Base-by-base conservation (phyloP, 2,888 invertebrate genomes). In the Chymomyza fuscimana region DNA sequence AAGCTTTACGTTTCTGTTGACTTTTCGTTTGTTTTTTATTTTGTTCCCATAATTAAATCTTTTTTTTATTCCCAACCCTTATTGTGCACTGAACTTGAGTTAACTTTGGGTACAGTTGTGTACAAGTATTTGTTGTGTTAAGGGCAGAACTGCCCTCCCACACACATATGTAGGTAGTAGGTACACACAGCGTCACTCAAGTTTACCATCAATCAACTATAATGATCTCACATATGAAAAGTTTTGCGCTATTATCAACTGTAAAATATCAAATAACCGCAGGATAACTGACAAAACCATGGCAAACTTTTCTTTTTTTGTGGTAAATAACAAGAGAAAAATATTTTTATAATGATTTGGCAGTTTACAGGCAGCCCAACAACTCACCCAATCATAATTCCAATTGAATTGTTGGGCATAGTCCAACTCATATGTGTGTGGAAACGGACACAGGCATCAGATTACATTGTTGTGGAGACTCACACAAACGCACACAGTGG, bases 181-280 rank as follows among this genome's bases (percentile, higher is more conserved):
- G 69, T 81, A 80, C 61, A 58, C 54, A 75, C 79, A 74, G 78
- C 74, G 6, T 40, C 54, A 15, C 51, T 52, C 40, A 63, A 29
- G 67, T 60, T 56, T 61, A 74, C 70, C 85, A 80, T 86, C 85
- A 86, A 88, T 88, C 85, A 85, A 79, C 74, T 74, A 82, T 85
- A 85, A 85, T 85, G 85, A 88, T 87, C 79, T 54, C 85, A 84
- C 67, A 81, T 77, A 70, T 77, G 74, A 77, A 82, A 87, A 81
- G 65, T 79, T 89, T 70, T 61, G 19, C 70, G 67, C 77, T 75
- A 80, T 89, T 90, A 90, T 90, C 89, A 89, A 89, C 84, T 81
- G 82, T 82, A 85, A 89, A 89, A 89, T 89, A 89, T 89, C 89
- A 88, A 89, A 89, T 89, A 89, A 86, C 90, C 73, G 69, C 71